Base-by-base conservation (phyloP, 2,113 vertebrate genomes). In the Aptenodytes patagonicus region DNA sequence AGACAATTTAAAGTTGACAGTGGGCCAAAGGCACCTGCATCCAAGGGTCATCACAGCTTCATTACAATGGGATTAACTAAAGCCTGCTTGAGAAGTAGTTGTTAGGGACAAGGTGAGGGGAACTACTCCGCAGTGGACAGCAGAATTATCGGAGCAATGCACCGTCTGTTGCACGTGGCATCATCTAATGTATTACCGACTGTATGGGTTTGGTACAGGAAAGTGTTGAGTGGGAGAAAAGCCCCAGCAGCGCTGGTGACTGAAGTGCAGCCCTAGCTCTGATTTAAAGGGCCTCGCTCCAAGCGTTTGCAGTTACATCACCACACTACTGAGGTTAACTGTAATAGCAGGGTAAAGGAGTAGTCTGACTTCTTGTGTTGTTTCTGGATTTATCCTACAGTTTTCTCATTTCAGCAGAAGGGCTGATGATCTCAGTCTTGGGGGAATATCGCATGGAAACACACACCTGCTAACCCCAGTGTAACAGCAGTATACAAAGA, bases 141-240 rank as follows among this genome's bases (percentile, higher is more conserved):
- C 7, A 36, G 31, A 58, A 1, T 21, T 83, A 1, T 7, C 5
- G 15, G 40, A 49, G 66, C 75, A 46, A 0, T 34, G 81, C 87
- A 20, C 17, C 5, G 0, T 47, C 49, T n/a, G 68, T 18, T 47
- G 47, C 34, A 28, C 5, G 31, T 49, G 60, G 71, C 44, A 68
- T 34, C 68, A 28, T 5, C 21, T 64, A 10, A 25, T 2, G 18
- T 3, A 2, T 47, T 72, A 11, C 28, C n/a, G 71, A 2, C 58
- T 40, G 32, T 2, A 13, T 2, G 38, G 66, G 19, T 5, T 49
- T 68, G 34, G 68, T 18, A 17, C 36, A 25, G 66, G 34, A 10
- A 5, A 8, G 80, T 0, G 5, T 1, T 2, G 47, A 6, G 62
- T 3, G 64, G 68, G 44, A 47, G 38, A 7, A 17, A 20, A 70